A percentile compares a stretch with the other conserved stretches of the same genome.
These are phyloP conservation scores for Maylandia zebra DNA, from an alignment of 2,113 vertebrate genomes.

Conservation along the genomic window DNA sequence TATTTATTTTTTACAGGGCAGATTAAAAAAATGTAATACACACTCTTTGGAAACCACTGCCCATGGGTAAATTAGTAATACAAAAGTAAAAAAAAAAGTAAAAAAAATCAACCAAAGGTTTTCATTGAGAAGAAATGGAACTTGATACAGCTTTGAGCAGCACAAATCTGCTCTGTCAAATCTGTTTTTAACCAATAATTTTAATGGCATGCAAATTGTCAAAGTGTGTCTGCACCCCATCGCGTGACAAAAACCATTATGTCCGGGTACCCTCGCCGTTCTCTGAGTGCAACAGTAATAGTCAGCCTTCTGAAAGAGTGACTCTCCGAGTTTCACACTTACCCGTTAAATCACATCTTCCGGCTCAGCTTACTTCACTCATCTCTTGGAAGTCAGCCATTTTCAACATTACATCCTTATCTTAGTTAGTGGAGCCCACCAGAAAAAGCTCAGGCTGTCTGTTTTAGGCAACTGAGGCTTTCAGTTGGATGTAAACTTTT, in stretches of 20 bases:
- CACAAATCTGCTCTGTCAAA: not conserved
- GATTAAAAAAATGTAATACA: not conserved
- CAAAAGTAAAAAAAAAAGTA: not conserved
- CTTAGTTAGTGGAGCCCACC: constrained; percentile 37
- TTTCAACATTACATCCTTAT: constrained; percentile 46
- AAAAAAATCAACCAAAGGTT: not conserved
- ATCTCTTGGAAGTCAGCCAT: constrained; percentile 51
- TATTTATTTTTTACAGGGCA: not conserved
- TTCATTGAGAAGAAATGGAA: not conserved
- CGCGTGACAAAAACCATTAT: constrained; percentile 15
- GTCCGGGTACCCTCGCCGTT: constrained; percentile 2
- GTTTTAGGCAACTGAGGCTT: constrained; percentile 18
- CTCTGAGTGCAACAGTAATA: not conserved
- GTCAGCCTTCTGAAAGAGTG: constrained; percentile 21
- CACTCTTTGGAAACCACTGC: not conserved
- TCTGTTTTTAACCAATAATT: not conserved
- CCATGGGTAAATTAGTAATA: not conserved
- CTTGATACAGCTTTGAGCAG: not conserved
- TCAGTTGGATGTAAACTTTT: not conserved
- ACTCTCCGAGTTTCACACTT: constrained; percentile 43
- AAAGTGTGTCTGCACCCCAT: not conserved
- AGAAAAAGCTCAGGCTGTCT: constrained; percentile 20
- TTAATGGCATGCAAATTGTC: constrained; percentile 24
- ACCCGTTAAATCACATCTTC: constrained; percentile 48
- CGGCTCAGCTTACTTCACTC: constrained; percentile 37